Base-by-base conservation (phyloP, 2,888 invertebrate genomes). In the Ornithoptera alexandrae region DNA sequence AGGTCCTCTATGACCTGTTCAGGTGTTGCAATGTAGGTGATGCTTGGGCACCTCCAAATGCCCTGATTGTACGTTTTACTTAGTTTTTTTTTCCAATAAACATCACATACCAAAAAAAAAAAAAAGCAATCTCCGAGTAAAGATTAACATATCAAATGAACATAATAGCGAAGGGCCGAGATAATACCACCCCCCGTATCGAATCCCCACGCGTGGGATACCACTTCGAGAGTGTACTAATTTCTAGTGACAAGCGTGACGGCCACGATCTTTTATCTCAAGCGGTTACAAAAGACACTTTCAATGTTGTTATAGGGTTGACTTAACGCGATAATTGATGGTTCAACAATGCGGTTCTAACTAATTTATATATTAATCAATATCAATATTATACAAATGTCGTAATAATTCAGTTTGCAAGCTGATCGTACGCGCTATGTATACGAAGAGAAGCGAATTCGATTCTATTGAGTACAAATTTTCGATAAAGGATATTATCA, bases 191-290 rank as follows among this genome's bases (percentile, higher is more conserved):
- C 77, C 73, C 74, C 81, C 86, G 80, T 83, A 80, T 78, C 88
- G 74, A 85, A 88, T 83, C 71, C 58, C 71, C 67, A 76, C 84
- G 86, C 85, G 81, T 84, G 87, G 81, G 81, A 74, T 71, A 70
- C 70, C 72, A 73, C 71, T 71, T 67, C 71, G 71, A 75, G 75
- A 70, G 74, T 73, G 76, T 68, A 62, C 74, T 81, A 82, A 86
- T 84, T 84, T 85, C 85, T 78, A 84, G 84, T 83, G 90, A 88
- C 89, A 89, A 81, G 81, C 89, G 79, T 86, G 78, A 73, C 74
- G 74, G 72, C 73, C 70, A 17, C 65, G 79, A 79, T 82, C 82
- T 84, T 84, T 85, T 79, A 81, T 84, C 83, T 81, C 84, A 81
- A 82, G 73, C 73, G 67, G 69, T 72, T 67, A 74, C 73, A 75